Percentiles rank a stretch among this genome's conserved stretches.
These are phyloP conservation scores for Psophia crepitans DNA, from an alignment of 2,113 vertebrate genomes.

Conservation along the genomic window DNA sequence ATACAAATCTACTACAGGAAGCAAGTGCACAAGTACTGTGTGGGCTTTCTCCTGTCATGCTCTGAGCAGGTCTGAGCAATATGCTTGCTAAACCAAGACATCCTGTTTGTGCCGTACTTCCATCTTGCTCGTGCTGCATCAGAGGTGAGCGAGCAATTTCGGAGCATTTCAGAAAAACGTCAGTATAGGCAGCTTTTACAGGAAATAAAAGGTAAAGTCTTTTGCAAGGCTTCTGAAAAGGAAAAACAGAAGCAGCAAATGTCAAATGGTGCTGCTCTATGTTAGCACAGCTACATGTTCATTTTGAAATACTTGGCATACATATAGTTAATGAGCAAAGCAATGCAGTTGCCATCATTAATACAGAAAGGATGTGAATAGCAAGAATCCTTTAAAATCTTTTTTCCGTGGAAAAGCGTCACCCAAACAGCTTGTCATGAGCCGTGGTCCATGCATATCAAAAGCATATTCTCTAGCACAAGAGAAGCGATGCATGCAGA, in stretches of 20 bases:
- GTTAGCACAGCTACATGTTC: neutral
- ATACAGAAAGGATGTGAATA: neutral
- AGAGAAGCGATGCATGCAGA: neutral
- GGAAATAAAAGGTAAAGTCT: neutral
- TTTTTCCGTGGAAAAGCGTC: neutral
- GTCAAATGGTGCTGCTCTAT: neutral
- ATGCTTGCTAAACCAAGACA: neutral
- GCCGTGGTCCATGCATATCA: neutral
- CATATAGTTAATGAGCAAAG: neutral
- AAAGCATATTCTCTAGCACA: slow-evolving; percentile 2
- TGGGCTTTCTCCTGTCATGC: neutral
- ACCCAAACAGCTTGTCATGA: neutral
- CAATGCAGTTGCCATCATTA: neutral
- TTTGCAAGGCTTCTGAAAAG: neutral
- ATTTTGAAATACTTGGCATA: neutral
- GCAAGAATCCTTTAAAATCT: neutral
- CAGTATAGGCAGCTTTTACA: neutral
- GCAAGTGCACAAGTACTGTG: neutral
- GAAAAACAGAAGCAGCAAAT: neutral
- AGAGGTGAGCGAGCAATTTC: neutral
- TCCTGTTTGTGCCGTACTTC: neutral
- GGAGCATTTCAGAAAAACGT: neutral
- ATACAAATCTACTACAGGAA: neutral
- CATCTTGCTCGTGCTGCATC: neutral
- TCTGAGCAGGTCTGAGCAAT: neutral